Conservation (phyloP, 1,140 invertebrate genomes). For the Tetraneura akinire region DNA sequence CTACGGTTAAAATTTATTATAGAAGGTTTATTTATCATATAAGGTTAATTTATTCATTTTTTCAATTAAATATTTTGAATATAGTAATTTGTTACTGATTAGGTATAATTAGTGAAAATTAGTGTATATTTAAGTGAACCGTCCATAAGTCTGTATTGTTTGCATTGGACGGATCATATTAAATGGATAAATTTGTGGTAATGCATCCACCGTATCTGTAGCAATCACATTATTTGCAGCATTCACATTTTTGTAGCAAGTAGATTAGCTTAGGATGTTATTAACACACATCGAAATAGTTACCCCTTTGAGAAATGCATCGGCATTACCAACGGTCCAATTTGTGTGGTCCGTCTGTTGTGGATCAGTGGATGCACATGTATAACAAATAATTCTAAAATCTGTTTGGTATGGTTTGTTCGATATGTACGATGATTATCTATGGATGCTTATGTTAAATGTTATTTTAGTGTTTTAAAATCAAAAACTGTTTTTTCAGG, state of each 20-base stretch:
- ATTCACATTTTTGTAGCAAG: neutral
- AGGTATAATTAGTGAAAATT: too few relatives aligned
- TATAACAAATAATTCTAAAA: neutral
- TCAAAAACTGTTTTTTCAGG: neutral
- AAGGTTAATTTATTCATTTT: too few relatives aligned
- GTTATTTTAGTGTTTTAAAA: neutral
- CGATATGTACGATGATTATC: neutral
- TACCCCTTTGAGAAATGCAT: neutral
- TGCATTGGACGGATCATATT: too few relatives aligned
- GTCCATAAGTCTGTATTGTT: too few relatives aligned
- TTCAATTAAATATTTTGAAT: too few relatives aligned
- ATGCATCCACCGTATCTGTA: neutral
- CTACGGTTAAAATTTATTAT: too few relatives aligned
- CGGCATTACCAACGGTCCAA: neutral
- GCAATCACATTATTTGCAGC: neutral
- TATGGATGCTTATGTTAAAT: neutral
- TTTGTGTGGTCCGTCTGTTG: neutral
- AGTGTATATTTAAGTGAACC: too few relatives aligned
- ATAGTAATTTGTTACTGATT: too few relatives aligned
- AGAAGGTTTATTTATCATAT: too few relatives aligned
- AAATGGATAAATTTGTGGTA: too few relatives aligned
- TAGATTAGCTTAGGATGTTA: too few relatives aligned
- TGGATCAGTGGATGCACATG: neutral
- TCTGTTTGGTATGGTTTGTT: neutral
- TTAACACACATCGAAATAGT: neutral